These are phyloP conservation scores for Hylaea fasciaria DNA, from an alignment of 2,888 invertebrate species.

Conservation along the genomic window DNA sequence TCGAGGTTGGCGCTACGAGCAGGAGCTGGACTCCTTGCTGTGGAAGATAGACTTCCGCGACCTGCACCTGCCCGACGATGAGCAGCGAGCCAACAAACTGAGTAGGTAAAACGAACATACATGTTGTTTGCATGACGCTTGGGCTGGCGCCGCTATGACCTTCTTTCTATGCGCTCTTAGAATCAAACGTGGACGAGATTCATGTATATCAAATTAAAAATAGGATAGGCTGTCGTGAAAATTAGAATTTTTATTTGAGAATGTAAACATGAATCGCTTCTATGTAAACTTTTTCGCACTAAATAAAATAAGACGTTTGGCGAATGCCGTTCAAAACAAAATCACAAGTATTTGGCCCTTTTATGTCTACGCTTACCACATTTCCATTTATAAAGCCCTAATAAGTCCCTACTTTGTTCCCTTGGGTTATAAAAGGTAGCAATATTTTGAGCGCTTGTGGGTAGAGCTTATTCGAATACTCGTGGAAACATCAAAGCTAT, in stretches of 20 bases:
- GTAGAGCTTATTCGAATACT: not conserved
- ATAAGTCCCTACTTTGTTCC: too few species aligned
- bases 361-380: too few species aligned
- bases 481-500: conserved; percentile 3
- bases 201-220: too few species aligned
- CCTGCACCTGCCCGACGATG: conserved; percentile 88
- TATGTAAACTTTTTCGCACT: too few species aligned
- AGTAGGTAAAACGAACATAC: conserved; percentile 80
- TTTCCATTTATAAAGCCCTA: too few species aligned
- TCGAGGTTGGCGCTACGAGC: conserved; percentile 97
- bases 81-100: conserved; percentile 79
- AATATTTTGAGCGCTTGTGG: not conserved
- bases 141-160: conserved; percentile 2
- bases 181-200: not conserved
- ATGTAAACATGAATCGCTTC: too few species aligned
- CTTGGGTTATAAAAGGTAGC: too few species aligned
- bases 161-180: not conserved
- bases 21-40: conserved; percentile 95
- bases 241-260: too few species aligned
- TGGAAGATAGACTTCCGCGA: conserved; percentile 98
- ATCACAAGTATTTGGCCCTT: too few species aligned
- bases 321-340: too few species aligned
- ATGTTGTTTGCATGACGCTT: conserved; percentile 73
- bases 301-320: too few species aligned
- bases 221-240: too few species aligned